Evolutionary conservation across 2,797 vertebrate species (phyloP).

Genomic region (Erpetoichthys calabaricus): DNA sequence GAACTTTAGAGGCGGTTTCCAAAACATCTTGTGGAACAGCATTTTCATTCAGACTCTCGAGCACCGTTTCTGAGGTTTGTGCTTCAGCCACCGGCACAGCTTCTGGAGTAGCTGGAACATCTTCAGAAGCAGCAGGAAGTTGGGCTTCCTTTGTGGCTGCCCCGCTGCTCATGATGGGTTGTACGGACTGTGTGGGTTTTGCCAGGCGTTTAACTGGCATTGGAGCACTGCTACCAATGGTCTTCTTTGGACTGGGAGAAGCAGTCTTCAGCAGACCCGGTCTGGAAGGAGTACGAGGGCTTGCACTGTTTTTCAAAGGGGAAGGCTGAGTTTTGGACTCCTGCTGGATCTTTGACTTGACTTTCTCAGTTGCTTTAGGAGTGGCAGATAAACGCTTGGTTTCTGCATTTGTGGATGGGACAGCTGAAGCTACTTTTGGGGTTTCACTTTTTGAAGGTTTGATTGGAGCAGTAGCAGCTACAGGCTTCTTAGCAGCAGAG

Average conservation of each 20-base stretch:
- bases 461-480: not conserved
- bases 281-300: not conserved
- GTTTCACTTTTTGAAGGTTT: not conserved
- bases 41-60: no score
- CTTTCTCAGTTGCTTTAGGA: slow-evolving; percentile 8
- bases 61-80: no score
- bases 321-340: not conserved
- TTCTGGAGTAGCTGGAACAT: slow-evolving; percentile 3
- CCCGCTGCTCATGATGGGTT: slow-evolving; percentile 20
- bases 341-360: not conserved
- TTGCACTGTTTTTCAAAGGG: not conserved
- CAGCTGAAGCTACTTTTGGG: not conserved
- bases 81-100: not conserved
- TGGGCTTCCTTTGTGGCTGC: slow-evolving; percentile 16
- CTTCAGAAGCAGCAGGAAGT: slow-evolving; percentile 15
- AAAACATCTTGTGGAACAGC: slow-evolving; percentile 19
- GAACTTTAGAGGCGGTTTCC: slow-evolving; percentile 7
- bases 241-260: slow-evolving; percentile 29
- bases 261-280: not conserved
- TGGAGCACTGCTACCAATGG: slow-evolving; percentile 51
- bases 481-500: not conserved
- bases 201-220: slow-evolving; percentile 48
- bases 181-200: slow-evolving; percentile 25
- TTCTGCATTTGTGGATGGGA: slow-evolving; percentile 5
- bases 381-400: not conserved